These are phyloP conservation scores for Micromesistius poutassou DNA, from an alignment of 2,797 vertebrate species.

Conservation along the genomic window DNA sequence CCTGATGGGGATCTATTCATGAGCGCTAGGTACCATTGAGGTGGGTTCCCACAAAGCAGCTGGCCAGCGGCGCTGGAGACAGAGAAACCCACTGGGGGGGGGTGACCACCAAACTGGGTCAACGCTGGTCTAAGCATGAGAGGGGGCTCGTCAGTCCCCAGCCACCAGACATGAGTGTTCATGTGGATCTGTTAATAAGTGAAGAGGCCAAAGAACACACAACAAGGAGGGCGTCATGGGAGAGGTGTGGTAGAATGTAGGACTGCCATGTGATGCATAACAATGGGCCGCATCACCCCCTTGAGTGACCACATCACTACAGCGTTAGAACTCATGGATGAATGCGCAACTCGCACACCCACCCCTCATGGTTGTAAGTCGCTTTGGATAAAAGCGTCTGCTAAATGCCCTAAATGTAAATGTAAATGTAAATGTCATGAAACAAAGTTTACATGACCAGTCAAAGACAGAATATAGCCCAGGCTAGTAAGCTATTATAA, in stretches of 20 bases:
- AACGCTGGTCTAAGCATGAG: neutral
- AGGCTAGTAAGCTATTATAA: neutral
- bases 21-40: neutral
- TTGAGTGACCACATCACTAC: too few relatives aligned
- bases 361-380: too few relatives aligned
- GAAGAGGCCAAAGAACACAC: too few relatives aligned
- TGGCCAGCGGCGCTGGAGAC: neutral
- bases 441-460: neutral
- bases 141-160: neutral
- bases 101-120: neutral
- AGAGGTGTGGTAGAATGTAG: neutral
- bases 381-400: too few relatives aligned
- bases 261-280: neutral
- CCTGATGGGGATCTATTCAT: neutral
- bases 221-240: neutral
- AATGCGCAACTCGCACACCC: too few relatives aligned
- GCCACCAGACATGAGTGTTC: neutral
- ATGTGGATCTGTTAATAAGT: neutral
- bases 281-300: neutral
- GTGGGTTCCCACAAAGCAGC: neutral
- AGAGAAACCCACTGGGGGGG: neutral
- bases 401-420: too few relatives aligned
- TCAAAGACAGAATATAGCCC: neutral
- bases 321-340: neutral
- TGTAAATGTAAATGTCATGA: neutral